Evolutionary conservation across 1,140 invertebrate species (phyloP).

Genomic region (Mactra quadrangularis): DNA sequence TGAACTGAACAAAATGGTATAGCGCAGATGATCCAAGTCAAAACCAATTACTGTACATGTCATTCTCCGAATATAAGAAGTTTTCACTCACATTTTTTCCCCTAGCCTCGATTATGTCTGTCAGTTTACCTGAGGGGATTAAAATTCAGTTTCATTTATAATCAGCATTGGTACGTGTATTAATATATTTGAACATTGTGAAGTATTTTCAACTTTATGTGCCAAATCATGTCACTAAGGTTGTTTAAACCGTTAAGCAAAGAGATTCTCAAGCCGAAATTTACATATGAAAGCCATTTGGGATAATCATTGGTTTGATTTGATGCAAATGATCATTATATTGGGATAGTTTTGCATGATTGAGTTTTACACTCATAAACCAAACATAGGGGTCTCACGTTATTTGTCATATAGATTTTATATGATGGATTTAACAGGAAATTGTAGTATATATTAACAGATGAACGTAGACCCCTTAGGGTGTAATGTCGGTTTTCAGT

Average conservation of each 20-base stretch:
- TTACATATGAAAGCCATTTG: conserved; percentile 59
- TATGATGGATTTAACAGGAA: conserved; percentile 59
- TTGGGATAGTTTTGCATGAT: conserved; percentile 47
- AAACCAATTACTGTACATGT: conserved; percentile 15
- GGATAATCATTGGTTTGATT: conserved; percentile 50
- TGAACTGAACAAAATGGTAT: neutral
- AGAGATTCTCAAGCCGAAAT: conserved; percentile 19
- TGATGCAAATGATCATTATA: conserved; percentile 58
- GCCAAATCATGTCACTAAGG: conserved; percentile 34
- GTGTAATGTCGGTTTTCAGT: conserved; percentile 33
- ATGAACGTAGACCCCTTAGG: conserved; percentile 37
- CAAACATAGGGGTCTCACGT: conserved; percentile 12
- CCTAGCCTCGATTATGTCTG: conserved; percentile 3
- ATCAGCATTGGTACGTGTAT: conserved; percentile 6
- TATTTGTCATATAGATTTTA: conserved; percentile 26
- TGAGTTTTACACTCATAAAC: conserved; percentile 15
- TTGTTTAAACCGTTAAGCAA: conserved; percentile 45
- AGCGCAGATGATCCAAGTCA: conserved; percentile 30
- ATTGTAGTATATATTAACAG: conserved; percentile 43
- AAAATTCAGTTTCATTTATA: conserved; percentile 37
- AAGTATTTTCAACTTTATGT: conserved; percentile 3
- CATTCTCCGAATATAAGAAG: neutral
- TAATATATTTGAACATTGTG: conserved; percentile 15
- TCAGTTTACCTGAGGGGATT: conserved; percentile 19
- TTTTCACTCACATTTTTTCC: conserved; percentile 3